Evolutionary conservation across 2,797 vertebrate species (phyloP), one percentile per base, ranked within the genome.

Genomic region (Alfaro cultratus): DNA sequence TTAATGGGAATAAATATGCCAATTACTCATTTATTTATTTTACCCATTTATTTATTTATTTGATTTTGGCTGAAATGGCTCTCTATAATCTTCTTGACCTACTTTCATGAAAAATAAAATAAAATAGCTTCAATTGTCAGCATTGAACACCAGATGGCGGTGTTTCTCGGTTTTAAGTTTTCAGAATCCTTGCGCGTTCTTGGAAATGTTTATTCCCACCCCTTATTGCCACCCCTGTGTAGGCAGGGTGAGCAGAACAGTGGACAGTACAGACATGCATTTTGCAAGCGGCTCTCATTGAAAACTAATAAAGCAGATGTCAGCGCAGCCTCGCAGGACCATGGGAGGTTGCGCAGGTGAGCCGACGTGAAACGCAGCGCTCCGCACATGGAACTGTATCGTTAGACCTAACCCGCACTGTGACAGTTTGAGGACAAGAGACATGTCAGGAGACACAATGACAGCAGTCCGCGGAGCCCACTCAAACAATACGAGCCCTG

Each of bases 381-480:
- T 55, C 76, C 47, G 75, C 91, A 82, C 90, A 87, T 89, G 90
- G 86, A 83, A 77, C 86, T 55, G 81, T 64, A 70, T 85, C 75
- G 13, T 76, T 55, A 49, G 43, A 77, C 11, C 46, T 21, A 1
- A 78, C 45, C 68, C 43, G 87, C 74, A 34, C 88, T 86, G 81
- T 4, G 64, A 74, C 75, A 81, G 16, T 88, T 83, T 81, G 70
- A 86, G 78, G 76, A 81, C 76, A 73, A 76, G 34, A 79, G 84
- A 86, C 82, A 93, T 94, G 94, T 94, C 91, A 49, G 85, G 88
- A 77, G 93, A 94, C 89, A 91, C 71, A 73, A 94, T 93, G 94
- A 94, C 93, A 29, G 90, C 88, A 29, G 90, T 89, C 21, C 90
- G 83, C 55, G 94, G 92, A 88, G 88, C 87, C 64, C 91, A 87